These are phyloP conservation scores for Carettochelys insculpta DNA, from an alignment of 2,113 vertebrate species.

Conservation along the genomic window DNA sequence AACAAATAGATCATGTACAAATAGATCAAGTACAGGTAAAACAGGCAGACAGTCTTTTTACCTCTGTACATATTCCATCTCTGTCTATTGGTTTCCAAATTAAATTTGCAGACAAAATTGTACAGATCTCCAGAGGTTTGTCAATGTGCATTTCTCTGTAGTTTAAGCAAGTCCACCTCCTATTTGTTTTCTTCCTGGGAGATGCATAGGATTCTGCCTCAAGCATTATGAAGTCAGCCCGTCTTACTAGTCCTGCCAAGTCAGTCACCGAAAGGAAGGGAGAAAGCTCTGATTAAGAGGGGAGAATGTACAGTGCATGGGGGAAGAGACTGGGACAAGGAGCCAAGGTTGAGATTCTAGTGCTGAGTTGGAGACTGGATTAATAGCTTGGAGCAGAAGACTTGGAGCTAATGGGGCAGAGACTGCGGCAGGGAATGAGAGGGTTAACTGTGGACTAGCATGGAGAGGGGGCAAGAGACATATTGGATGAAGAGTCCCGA, in stretches of 20 bases:
- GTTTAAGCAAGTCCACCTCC: background rate
- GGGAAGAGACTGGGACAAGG: background rate
- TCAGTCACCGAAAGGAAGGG: background rate
- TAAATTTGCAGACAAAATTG: background rate
- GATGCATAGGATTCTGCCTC: background rate
- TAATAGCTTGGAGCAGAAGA: background rate
- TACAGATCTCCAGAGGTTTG: slow-evolving; percentile 9
- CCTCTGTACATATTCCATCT: background rate
- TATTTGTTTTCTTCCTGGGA: background rate
- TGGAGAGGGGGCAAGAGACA: background rate
- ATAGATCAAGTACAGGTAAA: background rate
- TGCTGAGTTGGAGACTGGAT: background rate
- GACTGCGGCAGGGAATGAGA: background rate
- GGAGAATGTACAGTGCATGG: background rate
- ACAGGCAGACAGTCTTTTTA: background rate
- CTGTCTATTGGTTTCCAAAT: background rate
- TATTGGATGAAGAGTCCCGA: background rate
- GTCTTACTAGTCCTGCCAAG: background rate
- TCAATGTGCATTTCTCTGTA: background rate
- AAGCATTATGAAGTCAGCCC: background rate
- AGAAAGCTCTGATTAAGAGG: background rate
- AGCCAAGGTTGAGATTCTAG: background rate
- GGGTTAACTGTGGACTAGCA: background rate
- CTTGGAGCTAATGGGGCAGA: background rate
- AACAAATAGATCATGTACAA: background rate